Percentiles rank a stretch among this genome's conserved stretches.
Evolutionary conservation across 2,113 vertebrate genomes (phyloP).

Genomic region (Aplodontia rufa): DNA sequence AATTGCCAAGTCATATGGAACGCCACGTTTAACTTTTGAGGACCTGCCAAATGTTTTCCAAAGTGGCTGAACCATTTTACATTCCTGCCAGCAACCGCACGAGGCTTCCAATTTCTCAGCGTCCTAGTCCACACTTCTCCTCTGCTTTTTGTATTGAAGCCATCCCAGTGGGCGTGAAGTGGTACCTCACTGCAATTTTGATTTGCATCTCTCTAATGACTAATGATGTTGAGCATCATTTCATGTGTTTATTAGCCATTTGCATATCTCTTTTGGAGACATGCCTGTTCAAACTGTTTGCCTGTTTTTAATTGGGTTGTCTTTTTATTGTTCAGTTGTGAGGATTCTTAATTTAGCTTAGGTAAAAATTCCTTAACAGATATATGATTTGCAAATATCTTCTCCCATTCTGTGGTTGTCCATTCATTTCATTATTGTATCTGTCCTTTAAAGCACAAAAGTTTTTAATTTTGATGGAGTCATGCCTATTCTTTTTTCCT

Average conservation of each 20-base stretch:
- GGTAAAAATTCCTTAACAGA: neutral
- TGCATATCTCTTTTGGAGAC: conserved; percentile 24
- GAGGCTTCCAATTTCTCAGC: neutral
- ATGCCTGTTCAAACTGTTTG: conserved; percentile 3
- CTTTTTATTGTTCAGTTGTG: conserved; percentile 6
- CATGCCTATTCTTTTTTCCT: neutral
- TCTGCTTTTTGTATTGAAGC: neutral
- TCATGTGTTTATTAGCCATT: neutral
- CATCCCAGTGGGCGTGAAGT: neutral
- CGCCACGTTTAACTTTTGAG: neutral
- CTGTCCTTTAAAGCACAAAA: neutral
- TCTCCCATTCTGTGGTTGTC: neutral
- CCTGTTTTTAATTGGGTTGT: neutral
- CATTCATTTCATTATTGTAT: neutral
- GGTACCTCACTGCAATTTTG: neutral
- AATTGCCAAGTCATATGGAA: neutral
- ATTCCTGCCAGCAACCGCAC: neutral
- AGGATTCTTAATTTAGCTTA: neutral
- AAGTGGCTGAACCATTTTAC: neutral
- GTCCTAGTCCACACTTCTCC: neutral
- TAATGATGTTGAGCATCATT: neutral
- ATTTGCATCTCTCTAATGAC: neutral
- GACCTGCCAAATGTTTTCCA: neutral
- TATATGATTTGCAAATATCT: conserved; percentile 13
- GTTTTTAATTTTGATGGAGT: conserved; percentile 22